Percentiles rank a stretch among this genome's conserved stretches.
These are phyloP conservation scores for Buphagus erythrorhynchus DNA, from an alignment of 2,797 vertebrate species.

Conservation along the genomic window DNA sequence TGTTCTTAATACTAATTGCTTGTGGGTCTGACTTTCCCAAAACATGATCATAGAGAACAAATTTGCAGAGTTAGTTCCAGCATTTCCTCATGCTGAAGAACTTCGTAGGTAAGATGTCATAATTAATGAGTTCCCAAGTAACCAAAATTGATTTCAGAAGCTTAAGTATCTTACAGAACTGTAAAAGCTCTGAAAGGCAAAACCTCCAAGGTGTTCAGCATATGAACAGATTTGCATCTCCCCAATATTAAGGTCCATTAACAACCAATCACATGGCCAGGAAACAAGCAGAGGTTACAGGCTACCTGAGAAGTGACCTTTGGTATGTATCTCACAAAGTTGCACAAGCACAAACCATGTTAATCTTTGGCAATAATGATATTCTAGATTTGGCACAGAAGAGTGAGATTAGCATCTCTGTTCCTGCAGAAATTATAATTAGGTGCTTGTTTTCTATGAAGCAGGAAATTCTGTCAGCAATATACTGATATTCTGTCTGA, in stretches of 20 bases:
- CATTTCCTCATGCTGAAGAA: background rate
- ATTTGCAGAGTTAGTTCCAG: constrained; percentile 8
- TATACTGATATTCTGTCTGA: fast-evolving
- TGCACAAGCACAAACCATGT: background rate
- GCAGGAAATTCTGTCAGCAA: background rate
- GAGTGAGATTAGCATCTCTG: background rate
- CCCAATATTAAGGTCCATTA: background rate
- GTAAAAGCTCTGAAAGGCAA: background rate
- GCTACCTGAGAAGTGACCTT: background rate
- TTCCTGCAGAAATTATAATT: background rate
- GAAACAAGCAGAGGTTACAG: background rate
- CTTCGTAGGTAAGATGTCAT: background rate
- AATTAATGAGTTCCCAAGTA: background rate
- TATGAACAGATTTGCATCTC: background rate
- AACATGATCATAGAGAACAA: background rate
- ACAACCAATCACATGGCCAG: background rate
- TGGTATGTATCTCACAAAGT: background rate
- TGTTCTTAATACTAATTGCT: background rate
- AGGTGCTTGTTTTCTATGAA: background rate
- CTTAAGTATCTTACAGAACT: background rate
- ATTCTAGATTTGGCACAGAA: background rate
- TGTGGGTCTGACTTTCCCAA: background rate
- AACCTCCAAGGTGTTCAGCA: background rate
- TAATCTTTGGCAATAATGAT: background rate
- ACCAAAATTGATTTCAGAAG: background rate